These are phyloP conservation scores for Phyto melanocephala DNA, from an alignment of 2,888 invertebrate species.

Conservation along the genomic window DNA sequence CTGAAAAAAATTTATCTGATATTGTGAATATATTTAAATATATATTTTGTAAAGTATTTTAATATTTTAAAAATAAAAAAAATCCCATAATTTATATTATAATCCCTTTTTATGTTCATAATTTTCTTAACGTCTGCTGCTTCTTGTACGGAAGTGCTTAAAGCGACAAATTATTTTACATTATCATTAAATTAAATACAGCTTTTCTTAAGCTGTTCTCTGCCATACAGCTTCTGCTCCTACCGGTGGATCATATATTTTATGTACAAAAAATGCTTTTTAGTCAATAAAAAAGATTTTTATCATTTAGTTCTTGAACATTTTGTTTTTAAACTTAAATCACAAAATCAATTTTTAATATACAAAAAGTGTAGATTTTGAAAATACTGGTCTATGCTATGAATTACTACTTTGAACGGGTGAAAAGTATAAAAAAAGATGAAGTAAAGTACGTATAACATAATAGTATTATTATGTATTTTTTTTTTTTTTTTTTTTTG, in stretches of 20 bases:
- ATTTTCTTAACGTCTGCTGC: conserved; percentile 48
- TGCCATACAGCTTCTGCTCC: conserved; percentile 46
- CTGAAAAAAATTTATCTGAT: neutral
- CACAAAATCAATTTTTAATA: conserved; percentile 40
- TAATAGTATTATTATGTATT: conserved; percentile 13
- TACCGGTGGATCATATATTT: conserved; percentile 34
- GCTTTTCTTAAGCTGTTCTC: neutral
- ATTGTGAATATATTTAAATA: too few species aligned
- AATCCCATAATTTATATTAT: conserved; percentile 61
- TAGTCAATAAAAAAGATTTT: conserved; percentile 46
- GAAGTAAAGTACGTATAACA: neutral
- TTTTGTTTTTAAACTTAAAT: conserved; percentile 23
- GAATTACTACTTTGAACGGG: conserved; percentile 30
- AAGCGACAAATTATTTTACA: conserved; percentile 66
- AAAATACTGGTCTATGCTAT: neutral
- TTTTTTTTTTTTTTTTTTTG: neutral
- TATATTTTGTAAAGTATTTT: conserved; percentile 17
- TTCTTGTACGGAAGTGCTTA: conserved; percentile 63
- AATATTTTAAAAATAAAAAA: conserved; percentile 26
- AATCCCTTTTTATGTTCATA: conserved; percentile 62
- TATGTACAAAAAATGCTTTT: neutral
- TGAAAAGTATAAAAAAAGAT: neutral
- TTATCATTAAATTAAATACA: conserved; percentile 64
- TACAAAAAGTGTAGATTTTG: neutral
- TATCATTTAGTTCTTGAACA: conserved; percentile 56